Evolutionary conservation across 1,140 invertebrate species (phyloP).

Genomic region (Asobara japonica): DNA sequence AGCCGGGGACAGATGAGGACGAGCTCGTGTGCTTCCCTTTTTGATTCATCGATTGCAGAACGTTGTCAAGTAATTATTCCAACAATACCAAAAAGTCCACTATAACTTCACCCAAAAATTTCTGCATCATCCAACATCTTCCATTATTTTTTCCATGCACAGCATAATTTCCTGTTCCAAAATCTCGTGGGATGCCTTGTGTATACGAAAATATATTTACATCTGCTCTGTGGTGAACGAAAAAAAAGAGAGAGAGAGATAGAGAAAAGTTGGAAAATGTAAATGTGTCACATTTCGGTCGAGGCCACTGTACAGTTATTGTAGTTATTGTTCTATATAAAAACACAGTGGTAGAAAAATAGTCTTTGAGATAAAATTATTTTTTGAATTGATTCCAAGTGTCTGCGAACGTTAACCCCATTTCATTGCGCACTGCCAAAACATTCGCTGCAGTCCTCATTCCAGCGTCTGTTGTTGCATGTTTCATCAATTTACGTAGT

Average conservation of each 20-base stretch:
- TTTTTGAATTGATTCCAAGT: not conserved
- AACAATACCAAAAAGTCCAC: conserved; percentile 9
- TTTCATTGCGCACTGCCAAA: not conserved
- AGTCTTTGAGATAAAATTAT: not conserved
- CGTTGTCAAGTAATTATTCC: conserved; percentile 22
- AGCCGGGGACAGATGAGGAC: conserved; percentile 20
- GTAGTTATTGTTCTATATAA: not conserved
- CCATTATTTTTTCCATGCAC: not conserved
- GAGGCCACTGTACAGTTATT: not conserved
- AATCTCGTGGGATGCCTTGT: conserved; percentile 3
- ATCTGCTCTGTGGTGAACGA: conserved; percentile 2
- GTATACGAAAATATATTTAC: conserved; percentile 4
- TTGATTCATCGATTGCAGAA: conserved; percentile 32
- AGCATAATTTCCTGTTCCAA: not conserved
- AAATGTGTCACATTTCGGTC: not conserved
- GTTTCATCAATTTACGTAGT: not conserved
- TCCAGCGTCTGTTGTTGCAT: not conserved
- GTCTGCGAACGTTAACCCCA: not conserved
- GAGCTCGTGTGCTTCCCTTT: conserved; percentile 19
- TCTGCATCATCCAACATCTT: not conserved
- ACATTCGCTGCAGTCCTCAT: not conserved
- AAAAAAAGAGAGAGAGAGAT: not conserved
- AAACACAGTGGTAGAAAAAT: not conserved
- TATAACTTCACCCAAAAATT: not conserved
- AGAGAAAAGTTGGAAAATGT: not conserved